Evolutionary conservation across 2,113 vertebrate genomes (phyloP).

Genomic region (Hemiscyllium ocellatum): DNA sequence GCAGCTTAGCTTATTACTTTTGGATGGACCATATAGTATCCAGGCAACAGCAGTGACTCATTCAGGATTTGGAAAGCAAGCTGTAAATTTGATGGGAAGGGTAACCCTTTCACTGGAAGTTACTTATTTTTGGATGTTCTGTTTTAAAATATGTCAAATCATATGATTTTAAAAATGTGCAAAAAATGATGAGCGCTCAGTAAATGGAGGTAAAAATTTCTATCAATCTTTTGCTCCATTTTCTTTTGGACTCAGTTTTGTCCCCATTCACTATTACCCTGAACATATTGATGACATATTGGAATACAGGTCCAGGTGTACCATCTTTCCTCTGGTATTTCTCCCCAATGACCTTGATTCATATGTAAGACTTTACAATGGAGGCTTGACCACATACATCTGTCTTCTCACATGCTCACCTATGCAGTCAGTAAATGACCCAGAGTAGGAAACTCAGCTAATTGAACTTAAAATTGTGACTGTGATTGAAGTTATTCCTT

Average conservation of each 20-base stretch:
- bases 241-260: too few relatives aligned
- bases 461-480: background rate
- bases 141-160: background rate
- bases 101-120: slow-evolving; percentile 2
- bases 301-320: too few relatives aligned
- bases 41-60: slow-evolving; percentile 26
- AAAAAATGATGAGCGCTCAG: background rate
- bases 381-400: background rate
- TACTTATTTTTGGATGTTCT: background rate
- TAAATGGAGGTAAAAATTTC: background rate
- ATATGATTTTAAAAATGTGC: background rate
- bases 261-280: background rate
- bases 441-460: background rate
- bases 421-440: background rate
- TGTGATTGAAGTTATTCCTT: too few relatives aligned
- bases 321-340: background rate
- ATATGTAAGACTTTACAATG: background rate
- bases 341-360: background rate
- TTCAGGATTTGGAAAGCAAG: background rate
- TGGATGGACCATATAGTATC: slow-evolving; percentile 27
- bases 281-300: background rate
- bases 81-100: slow-evolving; percentile 19
- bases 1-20: slow-evolving; percentile 36
- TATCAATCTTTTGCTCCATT: background rate
- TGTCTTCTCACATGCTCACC: background rate